Evolutionary conservation across 2,113 vertebrate species (phyloP).

Genomic region (Trochalopteron elliotii): DNA sequence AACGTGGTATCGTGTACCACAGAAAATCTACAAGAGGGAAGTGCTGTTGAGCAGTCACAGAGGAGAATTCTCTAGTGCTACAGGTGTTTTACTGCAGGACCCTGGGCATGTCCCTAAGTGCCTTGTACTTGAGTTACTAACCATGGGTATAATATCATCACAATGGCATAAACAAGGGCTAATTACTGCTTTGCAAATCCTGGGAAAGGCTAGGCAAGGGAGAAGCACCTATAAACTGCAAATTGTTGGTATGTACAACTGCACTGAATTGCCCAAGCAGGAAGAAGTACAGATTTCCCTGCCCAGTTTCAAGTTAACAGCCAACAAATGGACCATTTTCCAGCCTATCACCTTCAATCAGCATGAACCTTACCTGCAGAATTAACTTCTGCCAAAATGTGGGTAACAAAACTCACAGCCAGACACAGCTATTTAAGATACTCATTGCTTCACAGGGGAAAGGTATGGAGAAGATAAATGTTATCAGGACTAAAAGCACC

Average conservation of each 20-base stretch:
- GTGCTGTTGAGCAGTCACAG: neutral
- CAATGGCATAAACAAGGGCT: neutral
- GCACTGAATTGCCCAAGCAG: neutral
- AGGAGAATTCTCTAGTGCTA: neutral
- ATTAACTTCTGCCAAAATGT: neutral
- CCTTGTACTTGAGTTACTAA: neutral
- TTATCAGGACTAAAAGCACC: neutral
- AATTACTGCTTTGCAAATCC: neutral
- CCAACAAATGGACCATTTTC: neutral
- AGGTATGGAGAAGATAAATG: neutral
- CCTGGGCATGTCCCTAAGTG: neutral
- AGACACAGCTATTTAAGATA: neutral
- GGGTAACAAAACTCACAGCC: neutral
- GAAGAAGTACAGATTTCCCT: neutral
- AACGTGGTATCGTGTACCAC: accelerated
- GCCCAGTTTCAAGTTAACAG: neutral
- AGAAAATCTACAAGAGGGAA: neutral
- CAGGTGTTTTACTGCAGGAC: neutral
- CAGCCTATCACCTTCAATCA: neutral
- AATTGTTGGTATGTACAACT: neutral
- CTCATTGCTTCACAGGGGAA: neutral
- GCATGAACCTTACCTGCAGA: neutral
- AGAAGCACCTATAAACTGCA: neutral
- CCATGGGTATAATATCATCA: neutral
- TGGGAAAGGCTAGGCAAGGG: neutral